Evolutionary conservation across 2,797 vertebrate genomes (phyloP).

Genomic region (Oryzias sinensis): DNA sequence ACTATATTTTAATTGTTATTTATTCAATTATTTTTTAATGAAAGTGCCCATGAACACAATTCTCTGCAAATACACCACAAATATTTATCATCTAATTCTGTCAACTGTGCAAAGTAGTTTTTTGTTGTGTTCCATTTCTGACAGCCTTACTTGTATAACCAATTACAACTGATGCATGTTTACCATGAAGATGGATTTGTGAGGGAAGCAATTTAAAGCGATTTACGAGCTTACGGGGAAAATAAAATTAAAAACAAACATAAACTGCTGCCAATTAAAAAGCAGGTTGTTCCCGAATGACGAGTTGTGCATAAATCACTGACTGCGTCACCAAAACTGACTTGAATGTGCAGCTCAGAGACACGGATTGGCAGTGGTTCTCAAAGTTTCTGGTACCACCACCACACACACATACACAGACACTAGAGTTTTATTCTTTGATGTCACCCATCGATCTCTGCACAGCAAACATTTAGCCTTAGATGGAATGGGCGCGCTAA

Average conservation of each 20-base stretch:
- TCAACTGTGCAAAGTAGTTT: not conserved
- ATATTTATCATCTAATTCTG: constrained; percentile 5
- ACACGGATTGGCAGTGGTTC: constrained; percentile 10
- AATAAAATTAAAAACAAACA: constrained; percentile 67
- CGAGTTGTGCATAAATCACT: constrained; percentile 49
- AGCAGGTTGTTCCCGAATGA: constrained; percentile 63
- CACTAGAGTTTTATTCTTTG: too few species aligned
- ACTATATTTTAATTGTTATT: not conserved
- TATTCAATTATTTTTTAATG: not conserved
- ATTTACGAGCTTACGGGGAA: constrained; percentile 64
- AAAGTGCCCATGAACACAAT: constrained; percentile 1
- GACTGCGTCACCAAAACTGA: constrained; percentile 29
- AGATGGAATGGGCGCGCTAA: too few species aligned
- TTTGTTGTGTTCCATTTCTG: constrained; percentile 12
- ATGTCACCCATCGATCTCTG: too few species aligned
- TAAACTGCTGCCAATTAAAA: constrained; percentile 70
- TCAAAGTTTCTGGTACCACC: too few species aligned
- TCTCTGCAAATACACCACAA: not conserved
- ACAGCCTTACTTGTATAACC: constrained; percentile 34
- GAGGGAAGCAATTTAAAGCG: constrained; percentile 28
- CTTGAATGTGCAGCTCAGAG: constrained; percentile 22
- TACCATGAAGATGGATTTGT: constrained; percentile 51
- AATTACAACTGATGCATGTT: constrained; percentile 62
- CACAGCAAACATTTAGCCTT: too few species aligned
- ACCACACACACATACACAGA: too few species aligned